Percentiles rank a stretch among this genome's conserved stretches.
These are phyloP conservation scores for Eretmocerus hayati DNA, from an alignment of 2,888 invertebrate genomes.

Conservation along the genomic window DNA sequence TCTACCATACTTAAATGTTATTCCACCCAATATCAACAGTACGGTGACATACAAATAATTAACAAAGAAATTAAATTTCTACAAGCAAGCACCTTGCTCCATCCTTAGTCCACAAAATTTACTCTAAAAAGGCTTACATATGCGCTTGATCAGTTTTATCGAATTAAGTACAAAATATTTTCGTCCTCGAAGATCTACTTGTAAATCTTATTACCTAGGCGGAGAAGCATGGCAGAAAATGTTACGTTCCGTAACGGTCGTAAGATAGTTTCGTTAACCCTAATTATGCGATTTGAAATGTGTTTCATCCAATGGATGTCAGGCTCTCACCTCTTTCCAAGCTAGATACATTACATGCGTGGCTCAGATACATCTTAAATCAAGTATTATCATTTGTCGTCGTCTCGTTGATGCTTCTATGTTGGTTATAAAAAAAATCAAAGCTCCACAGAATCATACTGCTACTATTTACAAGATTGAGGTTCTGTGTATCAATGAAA, in stretches of 20 bases:
- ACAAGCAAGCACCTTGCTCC: conserved; percentile 14
- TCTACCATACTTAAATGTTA: no score
- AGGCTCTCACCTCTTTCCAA: conserved; percentile 11
- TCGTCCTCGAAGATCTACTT: conserved; percentile 20
- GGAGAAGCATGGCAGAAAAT: conserved; percentile 30
- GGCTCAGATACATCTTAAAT: conserved; percentile 4
- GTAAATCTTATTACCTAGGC: conserved; percentile 33
- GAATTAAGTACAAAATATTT: conserved; percentile 45
- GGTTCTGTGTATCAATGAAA: conserved; percentile 8
- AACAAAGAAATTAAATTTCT: conserved; percentile 23
- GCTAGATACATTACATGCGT: conserved; percentile 13
- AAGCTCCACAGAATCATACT: conserved; percentile 15
- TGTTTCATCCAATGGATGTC: no score
- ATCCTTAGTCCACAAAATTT: conserved; percentile 19
- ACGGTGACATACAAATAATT: conserved; percentile 21
- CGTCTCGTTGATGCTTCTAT: conserved; percentile 1
- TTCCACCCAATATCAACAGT: no score
- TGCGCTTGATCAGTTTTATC: conserved; percentile 28
- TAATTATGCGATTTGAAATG: no score
- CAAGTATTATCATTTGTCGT: conserved; percentile 4
- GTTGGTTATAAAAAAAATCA: conserved; percentile 13
- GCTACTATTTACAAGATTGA: conserved; percentile 22
- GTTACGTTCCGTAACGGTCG: conserved; percentile 2
- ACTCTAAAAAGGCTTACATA: conserved; percentile 19
- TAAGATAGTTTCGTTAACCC: no score